Evolutionary conservation across 2,888 invertebrate species (phyloP).

Genomic region (Eristalis arbustorum): DNA sequence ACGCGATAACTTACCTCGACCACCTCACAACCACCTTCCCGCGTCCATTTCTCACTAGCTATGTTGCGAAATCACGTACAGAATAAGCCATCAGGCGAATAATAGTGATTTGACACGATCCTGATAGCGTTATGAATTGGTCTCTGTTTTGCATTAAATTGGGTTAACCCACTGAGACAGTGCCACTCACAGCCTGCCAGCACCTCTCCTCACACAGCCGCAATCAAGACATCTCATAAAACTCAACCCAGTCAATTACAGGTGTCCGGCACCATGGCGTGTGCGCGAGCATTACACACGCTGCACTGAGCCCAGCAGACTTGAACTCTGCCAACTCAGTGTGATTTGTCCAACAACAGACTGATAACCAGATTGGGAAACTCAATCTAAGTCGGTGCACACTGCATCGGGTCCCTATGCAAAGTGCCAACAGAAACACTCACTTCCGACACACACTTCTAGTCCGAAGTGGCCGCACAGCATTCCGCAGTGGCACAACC

Average conservation of each 20-base stretch:
- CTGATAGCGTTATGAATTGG: neutral
- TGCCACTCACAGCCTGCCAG: neutral
- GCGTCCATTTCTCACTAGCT: neutral
- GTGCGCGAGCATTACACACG: neutral
- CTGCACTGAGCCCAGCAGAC: neutral
- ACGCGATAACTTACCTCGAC: neutral
- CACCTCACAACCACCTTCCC: neutral
- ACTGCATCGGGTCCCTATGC: neutral
- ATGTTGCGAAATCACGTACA: neutral
- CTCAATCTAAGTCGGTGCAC: neutral
- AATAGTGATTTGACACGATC: neutral
- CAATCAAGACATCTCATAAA: neutral
- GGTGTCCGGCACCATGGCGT: neutral
- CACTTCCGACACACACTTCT: neutral
- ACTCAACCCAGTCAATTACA: neutral
- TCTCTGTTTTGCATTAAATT: neutral
- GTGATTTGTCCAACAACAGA: neutral
- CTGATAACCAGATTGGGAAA: neutral
- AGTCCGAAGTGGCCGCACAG: neutral
- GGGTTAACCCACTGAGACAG: neutral
- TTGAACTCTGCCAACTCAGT: neutral
- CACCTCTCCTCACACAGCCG: neutral
- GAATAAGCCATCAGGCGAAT: neutral
- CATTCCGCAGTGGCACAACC: neutral
- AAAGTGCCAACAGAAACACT: neutral